These are phyloP conservation scores for Cyprinodon variegatus DNA, from an alignment of 2,113 vertebrate genomes.

Conservation along the genomic window DNA sequence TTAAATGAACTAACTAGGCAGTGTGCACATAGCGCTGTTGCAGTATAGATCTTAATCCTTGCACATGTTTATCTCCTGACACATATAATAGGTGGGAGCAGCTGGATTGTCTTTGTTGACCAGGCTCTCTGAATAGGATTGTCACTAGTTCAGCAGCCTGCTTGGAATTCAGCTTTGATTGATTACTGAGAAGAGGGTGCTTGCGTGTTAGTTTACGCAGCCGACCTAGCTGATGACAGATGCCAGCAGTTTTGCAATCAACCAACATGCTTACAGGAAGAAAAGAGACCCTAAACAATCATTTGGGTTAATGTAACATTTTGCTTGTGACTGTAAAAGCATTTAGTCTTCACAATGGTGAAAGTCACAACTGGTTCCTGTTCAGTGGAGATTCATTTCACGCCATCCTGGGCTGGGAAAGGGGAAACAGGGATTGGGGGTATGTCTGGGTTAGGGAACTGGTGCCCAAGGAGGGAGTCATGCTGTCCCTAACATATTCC, in stretches of 20 bases:
- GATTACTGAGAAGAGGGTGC: slow-evolving; percentile 44
- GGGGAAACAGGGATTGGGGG: too few species aligned
- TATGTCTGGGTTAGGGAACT: too few species aligned
- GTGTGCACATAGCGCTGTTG: background rate
- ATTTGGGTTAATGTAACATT: slow-evolving; percentile 9
- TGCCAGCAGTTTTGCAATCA: slow-evolving; percentile 23
- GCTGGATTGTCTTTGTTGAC: slow-evolving; percentile 1
- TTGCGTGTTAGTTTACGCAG: slow-evolving; percentile 9
- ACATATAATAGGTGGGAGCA: slow-evolving; percentile 5
- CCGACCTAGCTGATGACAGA: slow-evolving; percentile 17
- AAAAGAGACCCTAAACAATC: background rate
- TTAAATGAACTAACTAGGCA: background rate
- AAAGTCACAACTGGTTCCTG: too few species aligned
- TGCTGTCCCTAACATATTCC: too few species aligned
- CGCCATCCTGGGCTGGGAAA: too few species aligned
- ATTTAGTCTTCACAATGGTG: too few species aligned
- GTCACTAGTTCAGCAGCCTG: slow-evolving; percentile 49
- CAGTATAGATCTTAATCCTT: background rate
- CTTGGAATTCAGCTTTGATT: slow-evolving; percentile 36
- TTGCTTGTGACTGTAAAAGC: background rate
- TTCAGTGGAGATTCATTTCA: too few species aligned
- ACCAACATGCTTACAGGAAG: background rate
- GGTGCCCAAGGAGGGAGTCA: too few species aligned
- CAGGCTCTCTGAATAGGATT: slow-evolving; percentile 31
- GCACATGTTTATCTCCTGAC: slow-evolving; percentile 8